Base-by-base conservation (phyloP, 2,888 invertebrate genomes). In the Minunthozetes semirufus region DNA sequence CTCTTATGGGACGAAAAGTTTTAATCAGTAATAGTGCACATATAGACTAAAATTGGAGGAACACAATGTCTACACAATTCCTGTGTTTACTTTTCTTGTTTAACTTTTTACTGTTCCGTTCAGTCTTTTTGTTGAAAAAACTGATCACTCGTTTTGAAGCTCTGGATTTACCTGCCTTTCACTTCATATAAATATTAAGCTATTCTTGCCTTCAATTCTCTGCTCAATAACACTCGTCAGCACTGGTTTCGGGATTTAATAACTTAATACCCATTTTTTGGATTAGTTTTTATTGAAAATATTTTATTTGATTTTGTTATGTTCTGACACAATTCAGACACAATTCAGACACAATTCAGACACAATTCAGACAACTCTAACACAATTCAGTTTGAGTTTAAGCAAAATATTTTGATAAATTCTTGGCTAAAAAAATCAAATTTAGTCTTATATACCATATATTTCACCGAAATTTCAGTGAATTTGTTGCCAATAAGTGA, bases 1-100 rank as follows among this genome's bases (percentile, higher is more conserved):
- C 70, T 70, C 70, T 70, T 70, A 70, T 70, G 70, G 70, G 70
- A 70, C 70, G 42, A 70, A 70, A 66, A 70, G 25, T 42, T 70
- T 68, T 70, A 70, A 70, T 70, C 70, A 70, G 42, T 48, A 70
- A 48, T 70, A 46, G 70, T 70, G 46, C 46, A 70, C 48, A 70
- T 63, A 33, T 29, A 63, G 11, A 70, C 70, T 70, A n/a, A 38
- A 53, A 53, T 22, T 53, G n/a, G 6, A 61, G 61, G 46, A 25
- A 15, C 19, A 70, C 70, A 70, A 70, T 70, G 70, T 70, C 42
- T 70, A 70, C 70, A 70, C 46, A 46, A 27, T 13, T 70, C 3
- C 33, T 33, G 22, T 70, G 70, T 70, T 70, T 70, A 70, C 70
- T 48, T 70, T 25, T 46, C 70, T 70, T 70, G 70, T 70, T 70